Conservation (phyloP, 2,113 vertebrate species). For the Glaucidium brasilianum region DNA sequence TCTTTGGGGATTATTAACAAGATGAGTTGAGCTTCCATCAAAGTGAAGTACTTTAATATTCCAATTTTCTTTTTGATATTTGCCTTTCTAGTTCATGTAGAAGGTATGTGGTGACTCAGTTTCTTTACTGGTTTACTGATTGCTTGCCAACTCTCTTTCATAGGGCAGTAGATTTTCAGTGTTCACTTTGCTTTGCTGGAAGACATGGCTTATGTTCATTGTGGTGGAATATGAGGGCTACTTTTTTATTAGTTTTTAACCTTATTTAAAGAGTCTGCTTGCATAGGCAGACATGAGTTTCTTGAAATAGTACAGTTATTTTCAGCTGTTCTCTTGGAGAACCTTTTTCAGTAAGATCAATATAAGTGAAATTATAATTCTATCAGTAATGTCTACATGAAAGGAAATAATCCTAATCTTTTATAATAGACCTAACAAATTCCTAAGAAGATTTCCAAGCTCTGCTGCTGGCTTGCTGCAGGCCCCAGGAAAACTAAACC, state of each 20-base stretch:
- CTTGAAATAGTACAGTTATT: background rate
- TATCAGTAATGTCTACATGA: background rate
- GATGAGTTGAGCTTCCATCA: background rate
- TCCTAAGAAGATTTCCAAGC: background rate
- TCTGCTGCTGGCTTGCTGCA: background rate
- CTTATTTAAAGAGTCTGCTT: background rate
- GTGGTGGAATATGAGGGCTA: background rate
- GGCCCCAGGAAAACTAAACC: background rate
- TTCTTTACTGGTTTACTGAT: slow-evolving; percentile 33
- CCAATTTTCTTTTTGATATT: background rate
- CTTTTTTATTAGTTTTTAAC: background rate
- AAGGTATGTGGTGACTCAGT: slow-evolving; percentile 36
- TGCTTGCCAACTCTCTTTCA: background rate
- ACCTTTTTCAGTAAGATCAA: background rate
- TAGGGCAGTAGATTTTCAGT: background rate
- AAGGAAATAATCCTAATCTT: background rate
- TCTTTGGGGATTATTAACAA: background rate
- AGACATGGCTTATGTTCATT: background rate
- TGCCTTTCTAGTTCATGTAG: slow-evolving; percentile 33
- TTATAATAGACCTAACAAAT: background rate
- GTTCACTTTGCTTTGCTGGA: background rate
- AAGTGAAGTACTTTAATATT: background rate
- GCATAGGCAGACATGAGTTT: background rate
- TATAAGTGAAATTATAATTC: background rate
- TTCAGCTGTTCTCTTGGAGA: background rate